Conservation (phyloP, 2,113 vertebrate species). For the Sylvietta virens region DNA sequence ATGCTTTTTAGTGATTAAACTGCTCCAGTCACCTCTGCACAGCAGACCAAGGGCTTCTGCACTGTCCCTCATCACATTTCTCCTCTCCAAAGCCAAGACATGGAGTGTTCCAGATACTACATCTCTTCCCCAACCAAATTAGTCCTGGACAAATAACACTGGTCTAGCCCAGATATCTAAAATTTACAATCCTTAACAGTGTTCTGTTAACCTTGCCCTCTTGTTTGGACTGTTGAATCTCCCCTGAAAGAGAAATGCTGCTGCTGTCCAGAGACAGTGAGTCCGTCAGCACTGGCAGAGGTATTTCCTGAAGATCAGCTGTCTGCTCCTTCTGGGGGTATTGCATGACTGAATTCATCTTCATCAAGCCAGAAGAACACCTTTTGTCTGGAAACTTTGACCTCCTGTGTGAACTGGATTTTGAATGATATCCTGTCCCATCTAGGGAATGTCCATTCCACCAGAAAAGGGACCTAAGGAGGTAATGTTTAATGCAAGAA, state of each 20-base stretch:
- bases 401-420: background rate
- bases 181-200: background rate
- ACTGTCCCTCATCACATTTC: background rate
- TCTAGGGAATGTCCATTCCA: background rate
- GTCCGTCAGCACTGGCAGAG: accelerated
- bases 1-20: background rate
- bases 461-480: background rate
- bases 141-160: background rate
- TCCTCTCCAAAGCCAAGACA: background rate
- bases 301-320: background rate
- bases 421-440: background rate
- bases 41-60: background rate
- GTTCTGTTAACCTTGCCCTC: background rate
- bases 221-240: background rate
- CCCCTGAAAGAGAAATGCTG: background rate
- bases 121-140: background rate
- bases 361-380: background rate
- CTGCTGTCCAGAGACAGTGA: accelerated
- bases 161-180: background rate
- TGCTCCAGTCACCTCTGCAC: background rate
- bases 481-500: background rate
- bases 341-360: background rate
- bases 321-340: background rate
- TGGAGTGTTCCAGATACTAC: background rate
- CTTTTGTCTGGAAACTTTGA: background rate